Percentiles rank a stretch among this genome's conserved stretches.
phyloP scores from a whole-genome alignment of 2,797 vertebrate species.

The Prunella strophiata region DNA sequence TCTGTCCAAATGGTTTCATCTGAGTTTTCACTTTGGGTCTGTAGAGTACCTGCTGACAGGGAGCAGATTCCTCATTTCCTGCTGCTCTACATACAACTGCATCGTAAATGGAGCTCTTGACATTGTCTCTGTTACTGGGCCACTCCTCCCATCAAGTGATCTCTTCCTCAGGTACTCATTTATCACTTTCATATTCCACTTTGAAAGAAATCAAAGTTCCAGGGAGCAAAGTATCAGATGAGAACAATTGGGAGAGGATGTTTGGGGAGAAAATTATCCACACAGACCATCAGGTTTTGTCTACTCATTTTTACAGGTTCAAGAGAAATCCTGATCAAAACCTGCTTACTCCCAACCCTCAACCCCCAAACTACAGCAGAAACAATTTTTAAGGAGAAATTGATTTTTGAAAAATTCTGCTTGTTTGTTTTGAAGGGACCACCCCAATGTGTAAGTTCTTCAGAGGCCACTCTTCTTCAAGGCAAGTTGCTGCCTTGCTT shows the following conservation, averaged over 20 bases:
- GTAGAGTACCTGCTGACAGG: slow-evolving; percentile 13
- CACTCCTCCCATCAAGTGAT: background rate
- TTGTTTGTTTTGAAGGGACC: background rate
- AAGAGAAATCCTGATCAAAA: background rate
- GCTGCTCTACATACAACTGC: slow-evolving; percentile 11
- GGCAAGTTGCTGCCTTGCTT: background rate
- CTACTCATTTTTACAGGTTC: background rate
- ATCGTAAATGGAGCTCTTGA: background rate
- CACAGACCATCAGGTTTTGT: background rate
- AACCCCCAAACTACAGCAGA: background rate
- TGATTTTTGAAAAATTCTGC: background rate
- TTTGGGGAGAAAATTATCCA: background rate
- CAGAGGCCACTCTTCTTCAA: background rate
- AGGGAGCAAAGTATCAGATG: background rate
- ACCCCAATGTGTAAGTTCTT: background rate
- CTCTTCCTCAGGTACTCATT: background rate
- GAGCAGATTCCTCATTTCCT: slow-evolving; percentile 47
- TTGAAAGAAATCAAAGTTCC: slow-evolving; percentile 1
- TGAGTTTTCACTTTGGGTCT: slow-evolving; percentile 7
- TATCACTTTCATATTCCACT: slow-evolving; percentile 2
- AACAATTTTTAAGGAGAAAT: background rate
- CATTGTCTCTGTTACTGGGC: background rate
- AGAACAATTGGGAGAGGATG: background rate
- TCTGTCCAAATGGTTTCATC: slow-evolving; percentile 9
- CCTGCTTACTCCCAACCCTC: background rate